Conservation (phyloP, 2,888 invertebrate genomes). For the Rambutsinella grinnellia region DNA sequence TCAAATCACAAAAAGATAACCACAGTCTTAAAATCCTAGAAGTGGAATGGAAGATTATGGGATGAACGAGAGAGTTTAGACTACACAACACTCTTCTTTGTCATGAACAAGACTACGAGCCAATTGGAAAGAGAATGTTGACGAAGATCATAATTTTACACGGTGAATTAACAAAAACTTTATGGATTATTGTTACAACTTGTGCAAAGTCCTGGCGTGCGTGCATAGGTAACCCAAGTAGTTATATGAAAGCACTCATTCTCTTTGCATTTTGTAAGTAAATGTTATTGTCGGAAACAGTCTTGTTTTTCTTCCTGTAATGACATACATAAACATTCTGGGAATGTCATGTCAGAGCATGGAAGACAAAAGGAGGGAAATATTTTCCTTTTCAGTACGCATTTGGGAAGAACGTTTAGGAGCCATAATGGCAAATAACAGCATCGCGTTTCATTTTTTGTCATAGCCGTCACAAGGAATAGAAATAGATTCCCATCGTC, state of each 20-base stretch:
- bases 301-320: not conserved
- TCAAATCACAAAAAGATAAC: not conserved
- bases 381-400: not conserved
- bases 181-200: not conserved
- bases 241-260: not conserved
- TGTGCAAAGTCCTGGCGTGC: not conserved
- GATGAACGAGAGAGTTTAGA: not conserved
- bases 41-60: not conserved
- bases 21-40: not conserved
- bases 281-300: not conserved
- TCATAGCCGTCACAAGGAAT: not conserved
- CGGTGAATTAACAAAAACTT: conserved; percentile 43
- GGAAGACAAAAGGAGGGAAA: not conserved
- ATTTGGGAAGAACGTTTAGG: too few species aligned
- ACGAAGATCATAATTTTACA: conserved; percentile 52
- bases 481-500: not conserved
- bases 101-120: too few species aligned
- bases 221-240: not conserved
- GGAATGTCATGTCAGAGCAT: not conserved
- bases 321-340: not conserved
- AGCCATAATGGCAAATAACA: too few species aligned
- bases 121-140: conserved; percentile 15
- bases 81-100: not conserved
- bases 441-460: too few species aligned
- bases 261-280: too few species aligned